A percentile compares a stretch with the other conserved stretches of the same genome.
These are phyloP conservation scores for Nymphalis c-album DNA, from an alignment of 2,888 invertebrate species.

Conservation along the genomic window DNA sequence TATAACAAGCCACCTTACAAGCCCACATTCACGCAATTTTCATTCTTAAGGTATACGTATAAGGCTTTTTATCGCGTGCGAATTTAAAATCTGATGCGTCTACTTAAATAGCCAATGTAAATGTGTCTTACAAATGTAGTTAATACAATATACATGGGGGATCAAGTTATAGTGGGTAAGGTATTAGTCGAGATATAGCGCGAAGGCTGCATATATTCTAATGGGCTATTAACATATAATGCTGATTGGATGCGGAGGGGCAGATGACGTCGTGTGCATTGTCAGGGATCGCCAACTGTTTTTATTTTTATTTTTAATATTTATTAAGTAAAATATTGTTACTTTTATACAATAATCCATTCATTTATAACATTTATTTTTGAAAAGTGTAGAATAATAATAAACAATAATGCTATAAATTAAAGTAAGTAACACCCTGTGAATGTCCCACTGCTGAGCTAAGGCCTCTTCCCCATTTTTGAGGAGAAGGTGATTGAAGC, in stretches of 20 bases:
- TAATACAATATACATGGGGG: slow-evolving; percentile 41
- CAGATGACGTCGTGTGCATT: slow-evolving; percentile 62
- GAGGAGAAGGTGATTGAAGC: too few relatives aligned
- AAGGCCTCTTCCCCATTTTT: too few relatives aligned
- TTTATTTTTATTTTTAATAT: too few relatives aligned
- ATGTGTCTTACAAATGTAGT: slow-evolving; percentile 44
- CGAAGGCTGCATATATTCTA: slow-evolving; percentile 77
- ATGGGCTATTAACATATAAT: slow-evolving; percentile 82
- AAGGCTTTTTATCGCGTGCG: slow-evolving; percentile 39
- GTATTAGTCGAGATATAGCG: slow-evolving; percentile 57
- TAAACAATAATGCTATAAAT: too few relatives aligned
- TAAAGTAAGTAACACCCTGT: too few relatives aligned
- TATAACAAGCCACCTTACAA: background rate
- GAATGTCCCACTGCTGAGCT: too few relatives aligned
- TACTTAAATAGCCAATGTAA: slow-evolving; percentile 49
- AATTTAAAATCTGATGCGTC: slow-evolving; percentile 41
- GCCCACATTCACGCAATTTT: background rate
- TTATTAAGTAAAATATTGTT: too few relatives aligned
- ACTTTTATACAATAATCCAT: too few relatives aligned
- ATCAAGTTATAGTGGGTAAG: slow-evolving; percentile 50
- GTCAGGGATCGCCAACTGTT: slow-evolving; percentile 54
- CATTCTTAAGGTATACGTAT: background rate
- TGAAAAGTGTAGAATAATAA: too few relatives aligned
- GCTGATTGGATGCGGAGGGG: slow-evolving; percentile 80
- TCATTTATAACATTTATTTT: too few relatives aligned